Base-by-base conservation (phyloP, 2,888 invertebrate genomes). In the Panzeria rudis region DNA sequence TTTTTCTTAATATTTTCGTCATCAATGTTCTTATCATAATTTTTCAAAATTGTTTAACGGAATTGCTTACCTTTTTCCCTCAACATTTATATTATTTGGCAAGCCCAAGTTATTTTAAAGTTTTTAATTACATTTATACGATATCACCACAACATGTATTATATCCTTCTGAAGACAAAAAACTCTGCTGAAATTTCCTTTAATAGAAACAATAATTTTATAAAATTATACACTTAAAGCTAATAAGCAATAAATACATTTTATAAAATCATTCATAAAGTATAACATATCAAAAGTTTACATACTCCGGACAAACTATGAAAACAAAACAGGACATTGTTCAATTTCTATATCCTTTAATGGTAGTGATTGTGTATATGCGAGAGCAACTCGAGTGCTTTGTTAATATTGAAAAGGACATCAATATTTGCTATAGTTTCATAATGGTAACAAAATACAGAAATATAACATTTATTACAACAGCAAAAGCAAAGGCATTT, bases 171-270 rank as follows among this genome's bases (percentile, higher is more conserved):
- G 23, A 13, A 9, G 25, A 13, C 17, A 66, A 11, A 3, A 47
- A 8, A 0, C 35, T 7, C 8, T 13, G 15, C 1, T 13, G 5
- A 2, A 71, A 32, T 13, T 71, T 41, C 13, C n/a, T 15, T 41
- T 25, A 25, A 54, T 11, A 41, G 54, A 54, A 69, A 6, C 32
- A 71, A 77, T 64, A 59, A 50, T 32, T 66, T 75, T 66, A 15
- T 15, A 50, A 72, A 66, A 61, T 66, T 66, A 59, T 52, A 72
- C 52, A 61, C 41, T 38, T 72, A n/a, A 77, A 29, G 50, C 72
- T 68, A 73, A 78, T 73, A 47, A 64, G 50, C 69, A 71, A 71
- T 50, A 64, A 79, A 69, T 75, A 52, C 47, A 66, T 56, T 79
- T 69, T 13, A 9, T 35, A 47, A 75, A 69, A 56, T 78, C 68